phyloP scores from a whole-genome alignment of 2,888 invertebrate species.

The Chalcosyrphus nemorum region DNA sequence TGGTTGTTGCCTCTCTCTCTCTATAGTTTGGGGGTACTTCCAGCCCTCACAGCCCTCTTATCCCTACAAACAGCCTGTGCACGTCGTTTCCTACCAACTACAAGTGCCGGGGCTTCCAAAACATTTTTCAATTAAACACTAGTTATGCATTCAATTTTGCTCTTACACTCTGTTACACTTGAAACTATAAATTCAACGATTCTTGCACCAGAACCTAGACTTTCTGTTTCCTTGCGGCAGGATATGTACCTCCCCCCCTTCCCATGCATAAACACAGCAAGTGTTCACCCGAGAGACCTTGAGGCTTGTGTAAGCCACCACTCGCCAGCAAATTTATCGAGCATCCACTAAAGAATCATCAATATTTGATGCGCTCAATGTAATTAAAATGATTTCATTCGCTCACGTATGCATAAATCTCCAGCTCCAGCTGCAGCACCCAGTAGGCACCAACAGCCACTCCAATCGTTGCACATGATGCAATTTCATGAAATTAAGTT shows the following conservation, averaged over 20 bases:
- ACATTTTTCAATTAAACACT: no score
- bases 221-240: slow-evolving; percentile 6
- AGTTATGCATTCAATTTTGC: no score
- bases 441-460: slow-evolving; percentile 32
- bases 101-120: no score
- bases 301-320: slow-evolving; percentile 12
- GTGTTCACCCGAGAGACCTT: neutral
- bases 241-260: neutral
- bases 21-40: no score
- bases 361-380: slow-evolving; percentile 69
- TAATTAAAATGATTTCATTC: slow-evolving; percentile 67
- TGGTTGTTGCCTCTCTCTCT: no score
- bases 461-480: slow-evolving; percentile 68
- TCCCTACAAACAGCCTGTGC: no score
- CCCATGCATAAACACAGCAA: slow-evolving; percentile 12
- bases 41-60: no score
- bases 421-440: neutral
- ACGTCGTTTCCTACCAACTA: neutral
- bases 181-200: slow-evolving; percentile 9
- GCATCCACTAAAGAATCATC: slow-evolving; percentile 55
- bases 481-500: slow-evolving; percentile 69
- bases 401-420: slow-evolving; percentile 62
- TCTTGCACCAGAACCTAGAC: neutral
- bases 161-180: neutral
- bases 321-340: neutral